phyloP scores from a whole-genome alignment of 2,888 invertebrate species.

The Nephrotoma flavescens region DNA sequence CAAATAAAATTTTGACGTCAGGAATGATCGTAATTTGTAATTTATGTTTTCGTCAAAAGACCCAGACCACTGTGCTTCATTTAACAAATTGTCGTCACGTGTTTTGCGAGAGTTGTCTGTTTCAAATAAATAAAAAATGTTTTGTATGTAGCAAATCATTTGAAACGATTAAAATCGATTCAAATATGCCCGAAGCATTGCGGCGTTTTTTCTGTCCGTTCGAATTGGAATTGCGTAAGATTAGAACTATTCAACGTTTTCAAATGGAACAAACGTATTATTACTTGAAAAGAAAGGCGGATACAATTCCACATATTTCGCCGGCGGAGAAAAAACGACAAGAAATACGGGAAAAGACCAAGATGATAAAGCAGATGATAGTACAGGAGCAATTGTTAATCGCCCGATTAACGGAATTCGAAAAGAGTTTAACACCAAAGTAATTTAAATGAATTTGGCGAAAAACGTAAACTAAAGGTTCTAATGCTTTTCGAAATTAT shows the following conservation, averaged over 20 bases:
- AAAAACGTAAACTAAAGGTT: not conserved
- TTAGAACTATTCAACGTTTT: not conserved
- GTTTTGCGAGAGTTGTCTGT: not conserved
- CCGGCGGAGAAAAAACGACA: not conserved
- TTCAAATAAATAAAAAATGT: not conserved
- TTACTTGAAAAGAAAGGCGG: not conserved
- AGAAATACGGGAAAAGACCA: not conserved
- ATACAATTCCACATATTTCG: not conserved
- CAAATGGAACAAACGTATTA: not conserved
- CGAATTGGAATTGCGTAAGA: not conserved
- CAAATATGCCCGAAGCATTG: not conserved
- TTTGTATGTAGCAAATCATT: not conserved
- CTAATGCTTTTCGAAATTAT: not conserved
- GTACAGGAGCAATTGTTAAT: not conserved
- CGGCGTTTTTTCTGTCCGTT: not conserved
- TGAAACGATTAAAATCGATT: not conserved
- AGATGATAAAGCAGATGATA: not conserved
- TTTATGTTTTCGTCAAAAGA: not conserved
- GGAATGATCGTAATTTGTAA: not conserved
- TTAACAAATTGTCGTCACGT: not conserved
- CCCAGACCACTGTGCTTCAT: not conserved
- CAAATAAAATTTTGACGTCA: no score
- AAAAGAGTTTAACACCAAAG: not conserved
- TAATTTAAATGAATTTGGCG: not conserved
- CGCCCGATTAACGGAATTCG: not conserved